A percentile compares a stretch with the other conserved stretches of the same genome.
phyloP scores from a whole-genome alignment of 2,888 invertebrate genomes.

The Mellilla xanthometata region DNA sequence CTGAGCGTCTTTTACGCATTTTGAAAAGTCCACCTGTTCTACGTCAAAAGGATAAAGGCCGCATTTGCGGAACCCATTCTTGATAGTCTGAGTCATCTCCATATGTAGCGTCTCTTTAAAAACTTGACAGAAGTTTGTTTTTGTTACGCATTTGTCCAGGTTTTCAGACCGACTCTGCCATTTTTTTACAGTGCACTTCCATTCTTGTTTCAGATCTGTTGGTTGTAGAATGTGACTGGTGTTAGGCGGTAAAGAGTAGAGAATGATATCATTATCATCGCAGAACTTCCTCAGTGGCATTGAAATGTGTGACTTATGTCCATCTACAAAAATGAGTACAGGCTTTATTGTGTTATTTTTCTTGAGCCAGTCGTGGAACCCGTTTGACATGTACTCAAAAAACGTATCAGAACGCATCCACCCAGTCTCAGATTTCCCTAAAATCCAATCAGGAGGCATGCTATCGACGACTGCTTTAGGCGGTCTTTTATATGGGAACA shows the following conservation, averaged over 20 bases:
- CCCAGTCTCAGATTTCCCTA: constrained; percentile 27
- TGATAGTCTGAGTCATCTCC: constrained; percentile 18
- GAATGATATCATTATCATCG: constrained; percentile 28
- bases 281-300: constrained; percentile 27
- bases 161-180: constrained; percentile 30
- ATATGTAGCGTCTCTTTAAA: constrained; percentile 21
- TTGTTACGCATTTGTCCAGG: constrained; percentile 26
- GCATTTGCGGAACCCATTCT: constrained; percentile 30
- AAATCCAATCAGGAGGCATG: constrained; percentile 33
- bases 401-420: constrained; percentile 26
- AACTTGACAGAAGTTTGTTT: constrained; percentile 32
- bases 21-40: constrained; percentile 27
- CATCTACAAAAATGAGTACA: constrained; percentile 34
- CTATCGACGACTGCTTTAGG: constrained; percentile 22
- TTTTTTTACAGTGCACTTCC: constrained; percentile 21
- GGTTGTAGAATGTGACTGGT: constrained; percentile 38
- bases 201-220: constrained; percentile 30
- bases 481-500: constrained; percentile 32
- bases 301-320: constrained; percentile 36
- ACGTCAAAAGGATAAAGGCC: constrained; percentile 32
- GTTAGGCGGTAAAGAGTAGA: constrained; percentile 37
- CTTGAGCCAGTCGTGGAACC: constrained; percentile 30
- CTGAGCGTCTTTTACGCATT: constrained; percentile 28
- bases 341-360: constrained; percentile 22
- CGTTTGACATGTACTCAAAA: constrained; percentile 36